Base-by-base conservation (phyloP, 2,888 invertebrate genomes). In the Hymenopus coronatus region DNA sequence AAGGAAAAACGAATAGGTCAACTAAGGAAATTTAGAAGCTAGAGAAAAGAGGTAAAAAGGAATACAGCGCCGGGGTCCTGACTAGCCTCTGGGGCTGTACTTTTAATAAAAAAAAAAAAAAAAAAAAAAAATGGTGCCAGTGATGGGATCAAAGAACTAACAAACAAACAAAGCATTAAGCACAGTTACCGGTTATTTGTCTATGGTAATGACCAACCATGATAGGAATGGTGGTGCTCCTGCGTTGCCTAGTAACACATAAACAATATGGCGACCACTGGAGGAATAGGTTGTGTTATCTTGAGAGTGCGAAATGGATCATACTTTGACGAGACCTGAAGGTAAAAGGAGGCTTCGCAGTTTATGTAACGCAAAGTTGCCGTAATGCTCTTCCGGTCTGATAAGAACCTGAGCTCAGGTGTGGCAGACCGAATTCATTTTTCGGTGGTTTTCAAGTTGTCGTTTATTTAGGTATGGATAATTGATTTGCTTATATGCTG, bases 241-340 rank as follows among this genome's bases (percentile, higher is more conserved):
- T 28, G 27, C 28, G 86, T 86, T 86, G 86, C 86, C 30, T 86
- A 30, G 86, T 86, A 86, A 86, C 86, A 30, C 25, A n/a, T 81
- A 86, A 86, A 86, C 86, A 86, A 28, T 9, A 86, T 86, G 86
- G 86, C 54, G 54, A 70, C 54, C 25, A 20, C 4, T 20, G 20
- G 15, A 70, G 25, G 20, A 14, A 14, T 20, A 70, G 54, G 54
- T 20, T 70, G 3, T 70, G 54, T 25, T 70, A 20, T 70, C 54
- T 20, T 3, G 25, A 70, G 54, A 70, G 20, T 15, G 25, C 54
- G 54, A 70, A 20, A 70, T 25, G 54, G 15, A 8, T 15, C 20
- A 20, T 25, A 70, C 54, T 15, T 70, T 70, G 54, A 70, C 25
- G 25, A 40, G 40, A 70, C 54, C 4, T 70, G 54, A 70, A 70